Evolutionary conservation across 1,140 invertebrate species (phyloP).

Genomic region (Samia ricini): DNA sequence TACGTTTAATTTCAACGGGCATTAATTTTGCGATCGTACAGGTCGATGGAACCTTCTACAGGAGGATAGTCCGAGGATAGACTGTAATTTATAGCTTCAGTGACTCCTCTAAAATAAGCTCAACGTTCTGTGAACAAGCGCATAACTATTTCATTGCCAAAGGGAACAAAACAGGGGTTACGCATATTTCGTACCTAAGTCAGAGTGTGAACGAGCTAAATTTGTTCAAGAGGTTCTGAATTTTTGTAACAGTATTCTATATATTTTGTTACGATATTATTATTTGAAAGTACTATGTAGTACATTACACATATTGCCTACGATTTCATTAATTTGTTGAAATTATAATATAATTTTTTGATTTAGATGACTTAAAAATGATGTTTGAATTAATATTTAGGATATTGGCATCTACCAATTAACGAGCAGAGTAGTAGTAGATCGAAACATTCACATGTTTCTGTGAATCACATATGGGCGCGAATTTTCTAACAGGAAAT

Average conservation of each 20-base stretch:
- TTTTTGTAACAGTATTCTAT: too few relatives aligned
- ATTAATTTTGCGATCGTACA: neutral
- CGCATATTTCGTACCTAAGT: constrained; percentile 17
- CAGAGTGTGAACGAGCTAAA: constrained; percentile 16
- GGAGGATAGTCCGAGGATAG: too few relatives aligned
- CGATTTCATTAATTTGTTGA: too few relatives aligned
- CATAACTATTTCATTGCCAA: constrained; percentile 18
- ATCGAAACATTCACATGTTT: too few relatives aligned
- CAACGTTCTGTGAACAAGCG: constrained; percentile 14
- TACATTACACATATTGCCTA: too few relatives aligned
- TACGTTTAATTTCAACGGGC: neutral
- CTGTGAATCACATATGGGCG: neutral
- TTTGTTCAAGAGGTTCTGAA: constrained; percentile 1
- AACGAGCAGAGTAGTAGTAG: too few relatives aligned
- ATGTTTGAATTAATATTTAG: too few relatives aligned
- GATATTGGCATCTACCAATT: too few relatives aligned
- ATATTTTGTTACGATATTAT: neutral
- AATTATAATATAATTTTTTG: too few relatives aligned
- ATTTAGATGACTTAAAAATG: too few relatives aligned
- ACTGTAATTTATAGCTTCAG: constrained; percentile 5
- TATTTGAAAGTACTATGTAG: too few relatives aligned
- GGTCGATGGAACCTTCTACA: neutral
- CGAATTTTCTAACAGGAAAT: neutral
- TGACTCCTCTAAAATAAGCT: constrained; percentile 6
- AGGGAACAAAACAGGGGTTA: constrained; percentile 12